Evolutionary conservation across 2,797 vertebrate species (phyloP).

Genomic region (Rhabdomys pumilio): DNA sequence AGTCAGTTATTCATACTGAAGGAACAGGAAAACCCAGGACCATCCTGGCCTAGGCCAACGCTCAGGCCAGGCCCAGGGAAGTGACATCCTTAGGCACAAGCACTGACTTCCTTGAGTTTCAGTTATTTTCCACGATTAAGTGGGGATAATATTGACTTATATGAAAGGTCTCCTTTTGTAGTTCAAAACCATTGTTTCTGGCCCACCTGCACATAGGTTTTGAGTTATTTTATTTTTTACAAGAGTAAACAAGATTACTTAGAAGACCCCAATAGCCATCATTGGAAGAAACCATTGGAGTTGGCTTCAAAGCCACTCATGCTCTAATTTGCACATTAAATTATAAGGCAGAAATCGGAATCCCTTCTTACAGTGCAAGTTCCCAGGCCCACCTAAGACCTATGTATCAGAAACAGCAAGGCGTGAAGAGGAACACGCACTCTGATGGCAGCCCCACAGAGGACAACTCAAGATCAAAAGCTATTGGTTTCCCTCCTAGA

Average conservation of each 20-base stretch:
- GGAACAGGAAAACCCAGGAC: not conserved
- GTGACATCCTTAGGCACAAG: not conserved
- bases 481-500: not conserved
- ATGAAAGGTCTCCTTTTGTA: conserved; percentile 9
- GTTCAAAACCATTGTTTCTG: conserved; percentile 24
- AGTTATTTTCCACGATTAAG: conserved; percentile 41
- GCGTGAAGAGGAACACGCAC: fast-evolving
- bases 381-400: not conserved
- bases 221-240: not conserved
- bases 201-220: not conserved
- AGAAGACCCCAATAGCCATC: not conserved
- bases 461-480: not conserved
- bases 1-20: not conserved
- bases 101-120: not conserved
- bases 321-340: not conserved
- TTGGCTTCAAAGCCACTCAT: not conserved
- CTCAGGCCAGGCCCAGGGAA: not conserved
- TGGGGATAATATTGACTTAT: not conserved
- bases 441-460: not conserved
- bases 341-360: not conserved
- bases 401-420: not conserved
- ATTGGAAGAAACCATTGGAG: not conserved
- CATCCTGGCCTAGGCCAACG: fast-evolving
- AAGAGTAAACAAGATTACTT: conserved; percentile 35
- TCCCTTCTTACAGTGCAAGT: not conserved